A percentile compares a stretch with the other conserved stretches of the same genome.
Conservation (phyloP, 2,113 vertebrate genomes). For the Chinchilla lanigera region DNA sequence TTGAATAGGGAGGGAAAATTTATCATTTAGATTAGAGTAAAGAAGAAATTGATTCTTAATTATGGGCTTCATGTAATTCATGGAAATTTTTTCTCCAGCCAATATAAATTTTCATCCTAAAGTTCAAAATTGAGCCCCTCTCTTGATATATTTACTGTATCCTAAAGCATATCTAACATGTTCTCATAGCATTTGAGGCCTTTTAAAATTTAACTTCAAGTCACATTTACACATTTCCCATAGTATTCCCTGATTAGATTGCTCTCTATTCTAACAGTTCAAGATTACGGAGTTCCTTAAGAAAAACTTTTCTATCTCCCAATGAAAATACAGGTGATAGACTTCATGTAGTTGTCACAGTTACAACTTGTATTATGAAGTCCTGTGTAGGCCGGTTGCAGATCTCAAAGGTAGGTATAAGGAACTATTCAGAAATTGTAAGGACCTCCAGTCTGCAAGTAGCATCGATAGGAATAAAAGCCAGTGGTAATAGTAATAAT, state of each 20-base stretch:
- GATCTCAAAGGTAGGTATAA: neutral
- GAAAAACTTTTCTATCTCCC: neutral
- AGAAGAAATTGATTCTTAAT: conserved; percentile 23
- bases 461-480: neutral
- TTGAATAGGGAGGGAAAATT: neutral
- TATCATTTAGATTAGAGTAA: neutral
- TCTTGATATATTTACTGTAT: neutral
- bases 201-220: neutral
- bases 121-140: neutral
- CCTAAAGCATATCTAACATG: neutral
- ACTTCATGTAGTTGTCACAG: neutral
- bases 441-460: neutral
- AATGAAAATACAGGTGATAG: neutral
- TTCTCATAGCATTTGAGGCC: neutral
- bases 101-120: neutral
- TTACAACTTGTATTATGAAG: neutral
- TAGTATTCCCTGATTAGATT: neutral
- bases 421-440: neutral
- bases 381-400: neutral
- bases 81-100: neutral
- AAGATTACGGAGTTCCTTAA: neutral
- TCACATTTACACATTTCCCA: neutral
- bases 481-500: neutral
- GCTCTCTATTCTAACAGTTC: neutral
- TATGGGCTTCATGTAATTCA: neutral